Conservation (phyloP, 2,888 invertebrate genomes). For the Geotrupes spiniger region DNA sequence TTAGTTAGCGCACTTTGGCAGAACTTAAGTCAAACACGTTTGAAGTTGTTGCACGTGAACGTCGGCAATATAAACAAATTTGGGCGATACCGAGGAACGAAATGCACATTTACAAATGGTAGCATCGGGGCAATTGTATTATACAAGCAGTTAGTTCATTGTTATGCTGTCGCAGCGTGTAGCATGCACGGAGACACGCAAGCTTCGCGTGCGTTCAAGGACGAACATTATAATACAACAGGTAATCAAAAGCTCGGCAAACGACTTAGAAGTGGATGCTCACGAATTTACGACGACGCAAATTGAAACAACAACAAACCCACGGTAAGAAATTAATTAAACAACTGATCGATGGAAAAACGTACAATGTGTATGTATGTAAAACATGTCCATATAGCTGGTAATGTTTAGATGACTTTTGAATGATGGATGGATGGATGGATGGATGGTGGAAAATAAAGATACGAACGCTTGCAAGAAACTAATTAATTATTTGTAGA, state of each 20-base stretch:
- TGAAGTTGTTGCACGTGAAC: not conserved
- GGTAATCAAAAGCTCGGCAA: not conserved
- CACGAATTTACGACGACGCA: too few relatives aligned
- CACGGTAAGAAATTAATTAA: too few relatives aligned
- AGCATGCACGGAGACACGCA: not conserved
- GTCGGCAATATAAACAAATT: not conserved
- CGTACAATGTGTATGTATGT: too few relatives aligned
- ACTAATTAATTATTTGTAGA: too few relatives aligned
- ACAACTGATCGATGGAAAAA: too few relatives aligned
- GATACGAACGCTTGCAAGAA: too few relatives aligned
- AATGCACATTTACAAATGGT: not conserved
- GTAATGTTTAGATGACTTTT: too few relatives aligned
- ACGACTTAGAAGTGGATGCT: not conserved
- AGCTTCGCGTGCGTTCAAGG: not conserved
- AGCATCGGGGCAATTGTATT: not conserved
- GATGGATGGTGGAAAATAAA: too few relatives aligned
- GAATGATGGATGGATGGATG: too few relatives aligned
- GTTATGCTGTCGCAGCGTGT: constrained; percentile 1
- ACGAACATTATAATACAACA: not conserved
- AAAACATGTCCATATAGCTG: too few relatives aligned
- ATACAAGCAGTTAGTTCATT: not conserved
- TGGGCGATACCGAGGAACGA: not conserved
- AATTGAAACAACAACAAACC: too few relatives aligned
- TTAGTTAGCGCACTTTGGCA: not conserved
- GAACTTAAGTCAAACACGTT: not conserved